Base-by-base conservation (phyloP, 2,113 vertebrate genomes). In the Cyprinodon brontotheroides region DNA sequence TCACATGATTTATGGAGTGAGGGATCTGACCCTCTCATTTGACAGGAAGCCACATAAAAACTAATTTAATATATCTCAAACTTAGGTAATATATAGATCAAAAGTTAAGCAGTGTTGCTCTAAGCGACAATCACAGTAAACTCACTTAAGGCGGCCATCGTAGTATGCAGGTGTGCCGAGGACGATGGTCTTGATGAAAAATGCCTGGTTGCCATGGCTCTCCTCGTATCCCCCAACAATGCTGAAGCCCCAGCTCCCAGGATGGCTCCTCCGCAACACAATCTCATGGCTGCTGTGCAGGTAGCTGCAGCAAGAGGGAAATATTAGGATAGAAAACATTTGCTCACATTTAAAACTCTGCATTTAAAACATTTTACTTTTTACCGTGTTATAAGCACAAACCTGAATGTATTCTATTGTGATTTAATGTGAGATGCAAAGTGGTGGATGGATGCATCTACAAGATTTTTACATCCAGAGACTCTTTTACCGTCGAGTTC, bases 121-220 rank as follows among this genome's bases (percentile, higher is more conserved):
- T 57, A 20, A 1, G 0, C 3, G n/a, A 57, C 14, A 75, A 41
- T 63, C 14, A 77, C 29, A 3, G 40, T 75, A 53, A 45, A 91
- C 97, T 98, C 86, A 99, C 98, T 98, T 99, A 76, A 99, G 92
- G 85, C 97, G 96, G 61, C 98, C 97, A 47, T 99, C 98, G 14
- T 98, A 98, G 91, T 99, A 99, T 0, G 97, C 98, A 2, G 98
- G 98, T 36, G 98, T 99, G 85, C 98, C 98, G 37, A 99, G 93
- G 77, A 99, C 98, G 45, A 99, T 99, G 0, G 98, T 99, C 93
- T 99, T 99, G 87, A 99, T 99, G 90, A 99, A 99, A 93, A 99
- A 99, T 7, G 97, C 97, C 93, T 99, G 98, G 91, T 97, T 99
- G 80, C 95, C 96, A 73, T 99, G 97, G 91, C 93, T 98, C 86